Conservation (phyloP, 1,140 invertebrate genomes). For the Pachypeltis micranthus region DNA sequence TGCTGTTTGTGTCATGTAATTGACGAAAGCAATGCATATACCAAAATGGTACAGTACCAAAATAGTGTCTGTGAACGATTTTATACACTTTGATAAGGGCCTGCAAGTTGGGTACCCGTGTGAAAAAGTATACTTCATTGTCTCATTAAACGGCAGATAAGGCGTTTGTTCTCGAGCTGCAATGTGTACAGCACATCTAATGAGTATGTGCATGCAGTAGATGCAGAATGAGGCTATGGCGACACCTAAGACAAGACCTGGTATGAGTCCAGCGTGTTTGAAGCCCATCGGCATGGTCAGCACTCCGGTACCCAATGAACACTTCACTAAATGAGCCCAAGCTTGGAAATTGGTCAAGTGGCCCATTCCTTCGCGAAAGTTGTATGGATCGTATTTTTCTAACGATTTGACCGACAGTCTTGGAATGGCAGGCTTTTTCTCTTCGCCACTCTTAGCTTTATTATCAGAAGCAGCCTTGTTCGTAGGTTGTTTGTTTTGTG, state of each 20-base stretch:
- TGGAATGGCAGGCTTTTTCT: no score
- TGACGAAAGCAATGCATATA: background rate
- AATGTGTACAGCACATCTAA: background rate
- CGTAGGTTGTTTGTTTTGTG: no score
- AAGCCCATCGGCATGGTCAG: background rate
- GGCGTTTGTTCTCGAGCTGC: background rate
- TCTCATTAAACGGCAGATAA: background rate
- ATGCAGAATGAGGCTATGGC: background rate
- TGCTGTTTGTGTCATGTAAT: background rate
- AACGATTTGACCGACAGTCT: background rate
- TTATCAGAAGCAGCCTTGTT: no score
- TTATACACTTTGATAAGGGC: background rate
- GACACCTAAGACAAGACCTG: background rate
- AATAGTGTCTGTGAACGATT: background rate
- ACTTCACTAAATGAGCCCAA: background rate
- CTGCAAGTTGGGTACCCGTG: background rate
- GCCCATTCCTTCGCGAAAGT: background rate
- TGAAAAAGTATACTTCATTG: background rate
- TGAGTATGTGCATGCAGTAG: background rate
- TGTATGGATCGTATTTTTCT: background rate
- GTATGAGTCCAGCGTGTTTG: background rate
- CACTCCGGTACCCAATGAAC: background rate
- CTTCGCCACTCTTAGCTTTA: no score
- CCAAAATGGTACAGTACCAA: background rate
- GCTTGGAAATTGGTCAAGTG: background rate